A percentile compares a stretch with the other conserved stretches of the same genome.
These are phyloP conservation scores for Carettochelys insculpta DNA, from an alignment of 2,113 vertebrate genomes.

Conservation along the genomic window DNA sequence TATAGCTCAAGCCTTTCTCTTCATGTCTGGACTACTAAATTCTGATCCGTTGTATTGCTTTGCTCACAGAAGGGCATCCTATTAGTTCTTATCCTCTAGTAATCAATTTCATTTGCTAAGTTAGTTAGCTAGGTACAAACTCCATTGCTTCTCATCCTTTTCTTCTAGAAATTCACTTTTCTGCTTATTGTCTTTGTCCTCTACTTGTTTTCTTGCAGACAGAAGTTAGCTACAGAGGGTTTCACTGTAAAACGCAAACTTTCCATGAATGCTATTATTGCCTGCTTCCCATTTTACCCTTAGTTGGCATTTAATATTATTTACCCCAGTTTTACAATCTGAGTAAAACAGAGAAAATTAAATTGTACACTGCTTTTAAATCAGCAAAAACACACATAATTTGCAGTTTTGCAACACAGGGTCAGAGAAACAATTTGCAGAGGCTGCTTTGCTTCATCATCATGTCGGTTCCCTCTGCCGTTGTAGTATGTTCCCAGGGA, in stretches of 20 bases:
- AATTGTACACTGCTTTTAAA: not conserved
- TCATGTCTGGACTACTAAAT: not conserved
- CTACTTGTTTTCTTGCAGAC: not conserved
- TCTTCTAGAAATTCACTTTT: not conserved
- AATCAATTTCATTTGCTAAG: not conserved
- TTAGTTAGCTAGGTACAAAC: not conserved
- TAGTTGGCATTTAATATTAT: not conserved
- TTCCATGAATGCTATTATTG: not conserved
- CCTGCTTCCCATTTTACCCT: not conserved
- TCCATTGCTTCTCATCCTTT: not conserved
- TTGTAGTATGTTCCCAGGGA: not conserved
- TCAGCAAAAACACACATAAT: not conserved
- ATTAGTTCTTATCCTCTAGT: not conserved
- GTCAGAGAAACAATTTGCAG: not conserved
- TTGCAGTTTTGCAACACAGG: not conserved
- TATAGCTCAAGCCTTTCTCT: not conserved
- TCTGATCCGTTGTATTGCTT: not conserved
- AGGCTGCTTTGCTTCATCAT: not conserved
- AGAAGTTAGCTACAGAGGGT: not conserved
- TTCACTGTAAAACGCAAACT: not conserved
- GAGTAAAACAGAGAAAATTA: not conserved
- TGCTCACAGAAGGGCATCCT: conserved; percentile 1
- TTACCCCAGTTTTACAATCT: not conserved
- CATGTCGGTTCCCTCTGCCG: not conserved
- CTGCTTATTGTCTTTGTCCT: not conserved